Base-by-base conservation (phyloP, 2,797 vertebrate genomes). In the Adrianichthys oophorus region DNA sequence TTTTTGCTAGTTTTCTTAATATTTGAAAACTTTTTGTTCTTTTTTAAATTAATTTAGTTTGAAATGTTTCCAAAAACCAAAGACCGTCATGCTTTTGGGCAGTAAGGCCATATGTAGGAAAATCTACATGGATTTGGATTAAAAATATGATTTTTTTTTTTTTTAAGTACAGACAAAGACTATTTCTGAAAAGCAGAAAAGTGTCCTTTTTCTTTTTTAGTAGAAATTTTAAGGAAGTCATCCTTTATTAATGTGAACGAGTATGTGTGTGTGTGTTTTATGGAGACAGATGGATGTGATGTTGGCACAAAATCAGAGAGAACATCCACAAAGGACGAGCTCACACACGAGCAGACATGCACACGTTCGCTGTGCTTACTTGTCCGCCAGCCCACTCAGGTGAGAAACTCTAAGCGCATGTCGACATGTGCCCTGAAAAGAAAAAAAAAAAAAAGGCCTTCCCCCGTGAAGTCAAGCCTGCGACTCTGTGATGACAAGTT, bases 231-330 rank as follows among this genome's bases (percentile, higher is more conserved):
- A 59, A 56, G 52, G 45, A 56, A 52, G 14, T 47, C 19, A 42
- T 58, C 59, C 56, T 51, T 29, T 16, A 58, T 41, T 24, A 40
- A 41, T 43, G 58, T 52, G 15, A 29, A 26, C 51, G 43, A 51
- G 61, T 62, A 44, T 45, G 49, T 47, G 44, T 52, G 47, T 44
- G 61, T 49, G 58, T 68, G 65, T 59, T 62, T 62, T 16, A 62
- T 32, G 41, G 68, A 72, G 71, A 79, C 80, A 83, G 75, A 85
- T 86, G 74, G 82, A 79, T 83, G 74, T 80, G 81, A 73, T 65
- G 62, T 67, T 82, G 82, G 83, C 83, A 79, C 48, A 15, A 50
- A 83, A 81, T 85, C 76, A 81, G 70, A 78, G 68, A 45, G 52
- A 85, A 73, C 68, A 72, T 82, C 80, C 82, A 81, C 77, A 85